Percentiles rank a stretch among this genome's conserved stretches.
Conservation (phyloP, 2,888 invertebrate genomes). For the Amiota minor region DNA sequence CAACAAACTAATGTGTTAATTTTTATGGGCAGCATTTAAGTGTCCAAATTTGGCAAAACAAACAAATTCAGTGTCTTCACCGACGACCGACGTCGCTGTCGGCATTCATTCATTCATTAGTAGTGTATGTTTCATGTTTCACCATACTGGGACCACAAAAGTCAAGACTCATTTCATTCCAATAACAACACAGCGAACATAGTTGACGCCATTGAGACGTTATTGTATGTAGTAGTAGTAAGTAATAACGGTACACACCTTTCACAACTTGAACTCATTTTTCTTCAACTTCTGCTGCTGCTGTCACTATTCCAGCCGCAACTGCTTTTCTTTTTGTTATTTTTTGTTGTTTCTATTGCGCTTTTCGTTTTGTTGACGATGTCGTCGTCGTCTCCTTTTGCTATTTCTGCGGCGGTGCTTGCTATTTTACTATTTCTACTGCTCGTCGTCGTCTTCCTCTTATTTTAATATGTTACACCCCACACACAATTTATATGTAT, state of each 20-base stretch:
- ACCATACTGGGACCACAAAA: slow-evolving; percentile 42
- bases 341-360: slow-evolving; percentile 52
- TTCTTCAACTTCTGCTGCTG: slow-evolving; percentile 35
- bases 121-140: slow-evolving; percentile 53
- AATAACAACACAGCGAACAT: background rate
- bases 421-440: slow-evolving; percentile 61
- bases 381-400: slow-evolving; percentile 59
- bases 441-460: slow-evolving; percentile 45
- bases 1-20: slow-evolving; percentile 21
- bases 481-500: slow-evolving; percentile 51
- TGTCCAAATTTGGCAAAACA: slow-evolving; percentile 47
- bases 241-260: slow-evolving; percentile 69
- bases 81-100: slow-evolving; percentile 34
- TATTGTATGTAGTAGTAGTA: slow-evolving; percentile 41
- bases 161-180: too few relatives aligned
- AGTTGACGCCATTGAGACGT: slow-evolving; percentile 43
- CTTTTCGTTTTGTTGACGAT: slow-evolving; percentile 38
- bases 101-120: slow-evolving; percentile 23
- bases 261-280: slow-evolving; percentile 72
- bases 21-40: slow-evolving; percentile 36
- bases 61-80: slow-evolving; percentile 37
- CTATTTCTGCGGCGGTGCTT: slow-evolving; percentile 58
- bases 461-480: slow-evolving; percentile 41
- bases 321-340: slow-evolving; percentile 36
- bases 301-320: slow-evolving; percentile 5